A percentile compares a stretch with the other conserved stretches of the same genome.
Conservation (phyloP, 92 coral and sea anemone species). For the Umimayanthus chanpuru region DNA sequence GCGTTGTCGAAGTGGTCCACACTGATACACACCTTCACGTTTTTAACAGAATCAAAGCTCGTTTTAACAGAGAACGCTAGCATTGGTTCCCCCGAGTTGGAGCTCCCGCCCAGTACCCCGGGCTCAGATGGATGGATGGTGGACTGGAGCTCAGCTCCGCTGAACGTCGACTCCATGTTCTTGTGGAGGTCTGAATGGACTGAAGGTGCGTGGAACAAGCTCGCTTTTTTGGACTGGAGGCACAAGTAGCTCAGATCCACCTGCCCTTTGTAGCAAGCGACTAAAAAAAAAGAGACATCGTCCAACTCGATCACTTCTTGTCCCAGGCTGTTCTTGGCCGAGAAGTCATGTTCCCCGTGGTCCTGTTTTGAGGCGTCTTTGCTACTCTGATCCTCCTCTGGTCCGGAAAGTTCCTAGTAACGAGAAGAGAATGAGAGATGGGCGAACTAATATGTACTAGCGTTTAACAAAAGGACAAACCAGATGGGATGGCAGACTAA, state of each 20-base stretch:
- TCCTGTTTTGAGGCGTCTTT: neutral
- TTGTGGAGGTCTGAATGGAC: slow-evolving; percentile 71
- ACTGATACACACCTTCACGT: slow-evolving; percentile 70
- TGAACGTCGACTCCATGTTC: slow-evolving; percentile 86
- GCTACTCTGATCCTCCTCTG: slow-evolving; percentile 3
- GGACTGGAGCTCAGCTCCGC: slow-evolving; percentile 90
- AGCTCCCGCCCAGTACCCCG: slow-evolving; percentile 64
- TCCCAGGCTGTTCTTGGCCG: slow-evolving; percentile 40
- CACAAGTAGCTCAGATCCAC: slow-evolving; percentile 84
- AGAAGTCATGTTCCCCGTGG: slow-evolving; percentile 28
- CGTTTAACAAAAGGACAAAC: neutral
- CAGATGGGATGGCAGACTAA: neutral
- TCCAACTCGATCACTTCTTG: slow-evolving; percentile 75
- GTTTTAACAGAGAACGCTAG: slow-evolving; percentile 83
- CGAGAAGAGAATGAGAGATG: neutral
- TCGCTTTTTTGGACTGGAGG: slow-evolving; percentile 71
- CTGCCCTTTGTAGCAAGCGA: slow-evolving; percentile 89
- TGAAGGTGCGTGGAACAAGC: slow-evolving; percentile 79
- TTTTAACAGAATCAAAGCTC: slow-evolving; percentile 73
- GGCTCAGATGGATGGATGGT: slow-evolving; percentile 85
- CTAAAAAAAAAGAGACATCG: slow-evolving; percentile 81
- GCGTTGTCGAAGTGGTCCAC: neutral
- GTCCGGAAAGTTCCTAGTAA: neutral
- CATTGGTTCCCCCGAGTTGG: slow-evolving; percentile 79
- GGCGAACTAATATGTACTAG: neutral